These are phyloP conservation scores for Bradypodion pumilum DNA, from an alignment of 2,797 vertebrate species.

Conservation along the genomic window DNA sequence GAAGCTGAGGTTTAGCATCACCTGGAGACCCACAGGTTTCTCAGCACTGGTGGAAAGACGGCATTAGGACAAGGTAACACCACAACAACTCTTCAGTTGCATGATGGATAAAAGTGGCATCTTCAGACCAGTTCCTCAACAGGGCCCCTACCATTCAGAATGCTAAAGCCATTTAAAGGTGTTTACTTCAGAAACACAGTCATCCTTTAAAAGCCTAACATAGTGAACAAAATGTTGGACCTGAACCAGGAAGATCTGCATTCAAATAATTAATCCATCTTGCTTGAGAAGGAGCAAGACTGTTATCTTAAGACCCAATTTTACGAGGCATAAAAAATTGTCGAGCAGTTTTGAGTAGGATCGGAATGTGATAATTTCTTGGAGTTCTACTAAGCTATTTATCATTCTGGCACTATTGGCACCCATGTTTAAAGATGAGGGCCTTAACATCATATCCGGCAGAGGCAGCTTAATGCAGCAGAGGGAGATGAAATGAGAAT, in stretches of 20 bases:
- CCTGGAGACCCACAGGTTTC: not conserved
- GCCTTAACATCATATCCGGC: too few species aligned
- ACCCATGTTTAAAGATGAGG: not conserved
- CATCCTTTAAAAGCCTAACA: too few species aligned
- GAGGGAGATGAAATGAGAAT: not conserved
- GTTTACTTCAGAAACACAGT: not conserved
- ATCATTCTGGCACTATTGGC: too few species aligned
- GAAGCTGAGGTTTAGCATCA: not conserved
- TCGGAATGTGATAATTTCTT: not conserved
- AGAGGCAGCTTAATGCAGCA: not conserved
- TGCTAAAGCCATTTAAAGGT: not conserved
- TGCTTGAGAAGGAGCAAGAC: too few species aligned
- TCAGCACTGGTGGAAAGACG: not conserved
- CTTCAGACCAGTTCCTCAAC: not conserved
- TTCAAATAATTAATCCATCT: not conserved
- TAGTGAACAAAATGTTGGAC: not conserved
- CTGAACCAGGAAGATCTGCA: not conserved
- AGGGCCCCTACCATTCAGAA: not conserved
- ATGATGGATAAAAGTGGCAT: not conserved
- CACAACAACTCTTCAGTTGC: not conserved
- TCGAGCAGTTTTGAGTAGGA: not conserved
- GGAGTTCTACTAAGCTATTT: not conserved
- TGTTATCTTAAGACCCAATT: not conserved
- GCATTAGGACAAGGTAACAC: not conserved
- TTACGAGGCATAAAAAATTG: not conserved